Evolutionary conservation across 92 coral and sea anemone genomes (phyloP), one percentile per base, ranked within the genome.

Genomic region (Parazoanthus darwini): DNA sequence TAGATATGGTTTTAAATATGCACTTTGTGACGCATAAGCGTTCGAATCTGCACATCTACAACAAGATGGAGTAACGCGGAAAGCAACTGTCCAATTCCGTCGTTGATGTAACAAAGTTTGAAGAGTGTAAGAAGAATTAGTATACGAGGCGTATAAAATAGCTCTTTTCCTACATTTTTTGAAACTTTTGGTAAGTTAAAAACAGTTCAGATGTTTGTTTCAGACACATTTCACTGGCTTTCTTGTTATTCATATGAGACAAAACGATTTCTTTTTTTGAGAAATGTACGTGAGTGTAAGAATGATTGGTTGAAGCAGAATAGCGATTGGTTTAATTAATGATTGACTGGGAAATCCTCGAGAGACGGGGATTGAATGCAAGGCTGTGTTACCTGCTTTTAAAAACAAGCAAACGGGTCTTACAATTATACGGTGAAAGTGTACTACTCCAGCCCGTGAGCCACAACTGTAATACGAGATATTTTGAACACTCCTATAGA

Each of bases 401-500:
- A 29, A 29, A 74, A 74, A 74, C 46, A 74, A 74, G 48, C 79
- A 74, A 74, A 77, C 43, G 81, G 33, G 81, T 59, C 81, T 44
- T 43, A 74, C 33, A 29, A 29, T 29, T 20, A 77, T 43, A 43
- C 43, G 36, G 56, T 16, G 81, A 77, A 77, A 77, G 58, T 0
- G 56, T 43, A 15, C 81, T 77, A 77, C 81, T 77, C 33, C 58
- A 43, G 59, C 56, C 81, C 59, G 29, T 77, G 81, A 77, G 43
- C 59, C 81, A 77, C 81, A 77, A 77, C 56, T 77, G 81, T 43
- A 77, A 77, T 77, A 77, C 58, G 58, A 77, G 58, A 77, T 77
- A 77, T 77, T 77, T 59, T 38, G 81, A 77, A 38, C 81, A 77
- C 81, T 77, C 81, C 81, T 77, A 77, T 14, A 77, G 81, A 77